Conservation (phyloP, 2,888 invertebrate genomes). For the Leptogaster cylindrica region DNA sequence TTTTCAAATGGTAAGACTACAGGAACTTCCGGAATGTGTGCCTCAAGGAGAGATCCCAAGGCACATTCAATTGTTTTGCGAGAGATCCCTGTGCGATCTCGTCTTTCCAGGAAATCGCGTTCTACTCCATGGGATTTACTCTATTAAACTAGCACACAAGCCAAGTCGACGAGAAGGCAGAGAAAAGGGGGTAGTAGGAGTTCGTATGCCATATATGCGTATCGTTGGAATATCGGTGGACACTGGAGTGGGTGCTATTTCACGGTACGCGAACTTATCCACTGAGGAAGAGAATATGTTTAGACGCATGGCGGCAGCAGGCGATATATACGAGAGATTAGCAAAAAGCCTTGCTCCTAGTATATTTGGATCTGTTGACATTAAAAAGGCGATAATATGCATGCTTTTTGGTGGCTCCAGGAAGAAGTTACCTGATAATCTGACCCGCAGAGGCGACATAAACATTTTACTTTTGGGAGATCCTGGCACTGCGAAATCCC, state of each 20-base stretch:
- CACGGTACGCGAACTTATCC: slow-evolving; percentile 64
- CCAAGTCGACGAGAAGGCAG: slow-evolving; percentile 72
- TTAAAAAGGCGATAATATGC: slow-evolving; percentile 96
- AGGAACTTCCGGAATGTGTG: slow-evolving; percentile 92
- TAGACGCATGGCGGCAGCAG: slow-evolving; percentile 79
- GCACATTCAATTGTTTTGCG: slow-evolving; percentile 92
- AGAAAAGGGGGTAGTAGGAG: slow-evolving; percentile 85
- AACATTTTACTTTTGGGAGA: slow-evolving; percentile 95
- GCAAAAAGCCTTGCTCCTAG: slow-evolving; percentile 94
- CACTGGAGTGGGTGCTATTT: slow-evolving; percentile 73
- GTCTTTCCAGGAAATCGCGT: slow-evolving; percentile 97
- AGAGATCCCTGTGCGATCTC: slow-evolving; percentile 88
- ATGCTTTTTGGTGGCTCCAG: slow-evolving; percentile 92
- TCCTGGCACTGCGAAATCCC: slow-evolving; percentile 99
- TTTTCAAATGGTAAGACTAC: slow-evolving; percentile 96
- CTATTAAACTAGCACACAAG: slow-evolving; percentile 84
- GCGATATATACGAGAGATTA: slow-evolving; percentile 87
- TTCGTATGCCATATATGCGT: slow-evolving; percentile 91
- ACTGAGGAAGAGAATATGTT: slow-evolving; percentile 71
- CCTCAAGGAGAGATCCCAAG: slow-evolving; percentile 96
- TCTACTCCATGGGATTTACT: slow-evolving; percentile 91
- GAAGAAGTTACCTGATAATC: slow-evolving; percentile 91
- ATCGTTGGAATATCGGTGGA: slow-evolving; percentile 92
- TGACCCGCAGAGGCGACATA: slow-evolving; percentile 95
- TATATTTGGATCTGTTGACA: slow-evolving; percentile 91